phyloP scores from a whole-genome alignment of 2,797 vertebrate genomes.

The Hybognathus amarus region DNA sequence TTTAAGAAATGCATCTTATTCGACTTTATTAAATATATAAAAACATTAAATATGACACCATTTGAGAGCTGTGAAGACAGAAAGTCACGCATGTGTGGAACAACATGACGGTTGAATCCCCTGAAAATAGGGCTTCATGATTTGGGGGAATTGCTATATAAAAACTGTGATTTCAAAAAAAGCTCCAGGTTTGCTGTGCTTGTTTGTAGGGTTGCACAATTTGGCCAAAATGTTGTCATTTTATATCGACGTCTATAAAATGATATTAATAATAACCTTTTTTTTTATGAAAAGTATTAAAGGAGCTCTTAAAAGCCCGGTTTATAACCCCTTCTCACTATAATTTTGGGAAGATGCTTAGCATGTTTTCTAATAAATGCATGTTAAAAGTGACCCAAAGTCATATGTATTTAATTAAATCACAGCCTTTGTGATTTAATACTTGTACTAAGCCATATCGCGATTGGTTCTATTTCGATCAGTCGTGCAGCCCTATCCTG shows the following conservation, averaged over 20 bases:
- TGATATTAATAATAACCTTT: neutral
- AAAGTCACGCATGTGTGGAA: slow-evolving; percentile 13
- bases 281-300: neutral
- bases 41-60: neutral
- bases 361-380: neutral
- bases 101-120: neutral
- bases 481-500: slow-evolving; percentile 5
- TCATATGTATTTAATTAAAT: neutral
- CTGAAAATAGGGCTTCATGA: neutral
- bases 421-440: neutral
- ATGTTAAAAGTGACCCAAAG: neutral
- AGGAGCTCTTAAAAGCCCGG: neutral
- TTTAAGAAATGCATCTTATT: neutral
- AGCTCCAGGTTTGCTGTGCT: neutral
- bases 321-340: neutral
- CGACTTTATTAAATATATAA: neutral
- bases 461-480: neutral
- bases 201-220: neutral
- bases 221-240: neutral
- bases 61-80: neutral
- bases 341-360: neutral
- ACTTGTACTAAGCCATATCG: neutral
- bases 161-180: slow-evolving; percentile 6
- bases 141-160: neutral
- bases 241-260: neutral